Evolutionary conservation across 2,888 invertebrate genomes (phyloP).

Genomic region (Ichneumoninae sp.): DNA sequence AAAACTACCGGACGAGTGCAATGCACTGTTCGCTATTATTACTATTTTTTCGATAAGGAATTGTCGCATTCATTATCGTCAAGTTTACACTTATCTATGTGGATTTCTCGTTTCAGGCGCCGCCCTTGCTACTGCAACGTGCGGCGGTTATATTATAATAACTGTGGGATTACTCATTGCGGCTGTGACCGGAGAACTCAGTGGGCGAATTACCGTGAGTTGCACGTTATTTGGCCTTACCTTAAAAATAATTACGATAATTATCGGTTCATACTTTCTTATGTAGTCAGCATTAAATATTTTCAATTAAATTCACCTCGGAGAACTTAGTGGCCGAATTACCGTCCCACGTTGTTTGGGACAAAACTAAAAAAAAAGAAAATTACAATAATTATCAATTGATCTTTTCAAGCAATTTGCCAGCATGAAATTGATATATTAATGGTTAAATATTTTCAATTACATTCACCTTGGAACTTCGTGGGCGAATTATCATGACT

Average conservation of each 20-base stretch:
- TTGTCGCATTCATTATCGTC: conserved; percentile 30
- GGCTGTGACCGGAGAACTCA: conserved; percentile 88
- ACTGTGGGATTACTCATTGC: conserved; percentile 89
- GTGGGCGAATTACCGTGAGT: conserved; percentile 86
- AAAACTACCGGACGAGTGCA: background rate
- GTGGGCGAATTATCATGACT: too few relatives aligned
- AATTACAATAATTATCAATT: background rate
- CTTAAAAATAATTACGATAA: background rate
- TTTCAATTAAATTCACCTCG: conserved; percentile 70
- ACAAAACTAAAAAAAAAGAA: background rate
- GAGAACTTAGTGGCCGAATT: conserved; percentile 86
- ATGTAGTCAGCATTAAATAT: background rate
- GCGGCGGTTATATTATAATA: conserved; percentile 89
- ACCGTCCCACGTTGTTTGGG: background rate
- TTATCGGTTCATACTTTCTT: background rate
- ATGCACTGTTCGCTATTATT: conserved; percentile 9
- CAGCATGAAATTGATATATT: background rate
- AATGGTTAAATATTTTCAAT: background rate
- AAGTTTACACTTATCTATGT: conserved; percentile 11
- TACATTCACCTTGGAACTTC: conserved; percentile 76
- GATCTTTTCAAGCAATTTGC: background rate
- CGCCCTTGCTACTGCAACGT: conserved; percentile 82
- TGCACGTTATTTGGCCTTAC: conserved; percentile 28
- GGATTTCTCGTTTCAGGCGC: conserved; percentile 77
- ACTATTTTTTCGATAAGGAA: conserved; percentile 43